phyloP scores from a whole-genome alignment of 2,797 vertebrate species.

The Trachurus trachurus region DNA sequence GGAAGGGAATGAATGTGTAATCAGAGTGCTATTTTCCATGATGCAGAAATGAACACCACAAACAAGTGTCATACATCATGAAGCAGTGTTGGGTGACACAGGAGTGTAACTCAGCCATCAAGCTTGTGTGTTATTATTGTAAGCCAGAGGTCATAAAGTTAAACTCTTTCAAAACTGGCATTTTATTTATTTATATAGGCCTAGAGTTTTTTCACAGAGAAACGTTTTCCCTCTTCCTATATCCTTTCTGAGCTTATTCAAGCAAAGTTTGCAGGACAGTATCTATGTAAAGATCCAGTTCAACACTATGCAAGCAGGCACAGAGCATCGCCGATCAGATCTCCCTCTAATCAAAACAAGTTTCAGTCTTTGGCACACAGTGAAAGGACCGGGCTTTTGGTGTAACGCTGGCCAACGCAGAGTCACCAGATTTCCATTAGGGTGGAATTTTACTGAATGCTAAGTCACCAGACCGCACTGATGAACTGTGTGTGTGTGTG shows the following conservation, averaged over 20 bases:
- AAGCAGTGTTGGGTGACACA: background rate
- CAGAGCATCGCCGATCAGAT: conserved; percentile 42
- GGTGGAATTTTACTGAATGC: conserved; percentile 67
- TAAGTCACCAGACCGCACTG: conserved; percentile 64
- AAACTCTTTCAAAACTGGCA: background rate
- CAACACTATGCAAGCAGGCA: background rate
- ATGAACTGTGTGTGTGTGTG: conserved; percentile 15
- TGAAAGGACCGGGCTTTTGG: conserved; percentile 69
- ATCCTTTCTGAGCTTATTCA: background rate
- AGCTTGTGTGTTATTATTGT: background rate
- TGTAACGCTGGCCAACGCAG: conserved; percentile 34
- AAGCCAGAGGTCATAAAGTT: background rate
- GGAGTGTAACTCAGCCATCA: conserved; percentile 13
- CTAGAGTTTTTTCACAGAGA: background rate
- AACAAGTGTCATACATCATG: conserved; percentile 12
- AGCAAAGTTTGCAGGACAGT: background rate
- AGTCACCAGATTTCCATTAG: conserved; percentile 76
- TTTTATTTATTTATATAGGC: background rate
- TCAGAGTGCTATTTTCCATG: conserved; percentile 17
- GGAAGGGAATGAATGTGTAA: background rate
- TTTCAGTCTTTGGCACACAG: conserved; percentile 52
- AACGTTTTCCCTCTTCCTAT: accelerated
- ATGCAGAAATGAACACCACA: background rate
- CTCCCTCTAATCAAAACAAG: conserved; percentile 65
- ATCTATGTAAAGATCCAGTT: background rate